These are phyloP conservation scores for Mechanitis messenoides DNA, from an alignment of 2,888 invertebrate species.

Conservation along the genomic window DNA sequence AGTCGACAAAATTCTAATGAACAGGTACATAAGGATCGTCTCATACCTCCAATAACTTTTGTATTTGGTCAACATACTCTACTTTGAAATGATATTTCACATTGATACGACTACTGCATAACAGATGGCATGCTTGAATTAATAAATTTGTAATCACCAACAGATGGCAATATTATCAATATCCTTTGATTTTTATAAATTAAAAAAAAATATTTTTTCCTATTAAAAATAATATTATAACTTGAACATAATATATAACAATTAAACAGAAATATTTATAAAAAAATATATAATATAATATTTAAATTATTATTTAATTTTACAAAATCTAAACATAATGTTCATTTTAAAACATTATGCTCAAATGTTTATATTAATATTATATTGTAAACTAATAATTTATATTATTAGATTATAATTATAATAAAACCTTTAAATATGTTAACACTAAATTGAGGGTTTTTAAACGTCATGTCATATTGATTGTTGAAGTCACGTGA, in stretches of 20 bases:
- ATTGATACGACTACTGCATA: slow-evolving; percentile 22
- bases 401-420: background rate
- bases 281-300: no score
- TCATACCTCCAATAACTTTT: slow-evolving; percentile 11
- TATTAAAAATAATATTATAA: no score
- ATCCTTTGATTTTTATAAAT: background rate
- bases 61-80: slow-evolving; percentile 14
- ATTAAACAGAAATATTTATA: background rate
- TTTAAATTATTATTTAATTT: no score
- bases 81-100: background rate
- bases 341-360: no score
- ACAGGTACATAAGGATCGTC: background rate
- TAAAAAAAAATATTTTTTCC: background rate
- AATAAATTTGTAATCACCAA: slow-evolving; percentile 10
- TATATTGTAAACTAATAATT: no score
- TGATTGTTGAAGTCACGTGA: slow-evolving; percentile 76
- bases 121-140: slow-evolving; percentile 37
- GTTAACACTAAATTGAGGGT: slow-evolving; percentile 8
- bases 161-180: slow-evolving; percentile 38
- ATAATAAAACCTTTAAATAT: background rate
- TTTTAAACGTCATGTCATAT: slow-evolving; percentile 44
- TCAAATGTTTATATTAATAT: no score
- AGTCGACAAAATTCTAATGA: slow-evolving; percentile 35
- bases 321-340: no score
- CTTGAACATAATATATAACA: background rate